Conservation (phyloP, 1,140 invertebrate species). For the Magallana gigas region DNA sequence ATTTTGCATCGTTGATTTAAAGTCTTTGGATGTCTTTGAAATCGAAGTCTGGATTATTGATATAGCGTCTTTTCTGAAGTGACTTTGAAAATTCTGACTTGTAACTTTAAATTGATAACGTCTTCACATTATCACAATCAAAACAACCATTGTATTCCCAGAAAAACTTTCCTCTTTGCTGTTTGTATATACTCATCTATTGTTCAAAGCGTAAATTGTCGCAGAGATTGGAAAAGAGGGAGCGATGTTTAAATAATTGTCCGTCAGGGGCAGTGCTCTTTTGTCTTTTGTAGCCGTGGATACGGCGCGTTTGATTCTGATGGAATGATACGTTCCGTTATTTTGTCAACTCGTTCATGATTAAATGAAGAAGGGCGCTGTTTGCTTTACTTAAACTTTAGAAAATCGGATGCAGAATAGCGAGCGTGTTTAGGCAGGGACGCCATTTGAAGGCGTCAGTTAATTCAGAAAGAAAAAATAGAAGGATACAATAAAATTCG, state of each 20-base stretch:
- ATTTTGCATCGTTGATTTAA: slow-evolving; percentile 6
- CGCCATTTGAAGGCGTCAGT: slow-evolving; percentile 2
- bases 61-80: background rate
- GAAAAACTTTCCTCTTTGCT: slow-evolving; percentile 29
- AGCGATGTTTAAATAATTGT: slow-evolving; percentile 11
- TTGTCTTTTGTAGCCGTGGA: slow-evolving; percentile 10
- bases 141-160: background rate
- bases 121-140: slow-evolving; percentile 27
- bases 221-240: slow-evolving; percentile 14
- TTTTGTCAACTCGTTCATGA: background rate
- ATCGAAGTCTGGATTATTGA: slow-evolving; percentile 4
- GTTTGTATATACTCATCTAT: slow-evolving; percentile 18
- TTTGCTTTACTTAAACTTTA: slow-evolving; percentile 9
- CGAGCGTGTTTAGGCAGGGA: background rate
- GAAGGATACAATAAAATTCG: slow-evolving; percentile 27
- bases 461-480: background rate
- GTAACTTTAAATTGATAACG: slow-evolving; percentile 36
- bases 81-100: background rate
- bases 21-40: slow-evolving; percentile 30
- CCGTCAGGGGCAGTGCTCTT: background rate
- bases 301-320: slow-evolving; percentile 2
- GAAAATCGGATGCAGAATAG: background rate
- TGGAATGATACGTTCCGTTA: background rate
- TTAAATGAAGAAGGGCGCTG: background rate
- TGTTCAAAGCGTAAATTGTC: slow-evolving; percentile 22